These are phyloP conservation scores for Drosophila robusta DNA, from an alignment of 2,888 invertebrate species.

Conservation along the genomic window DNA sequence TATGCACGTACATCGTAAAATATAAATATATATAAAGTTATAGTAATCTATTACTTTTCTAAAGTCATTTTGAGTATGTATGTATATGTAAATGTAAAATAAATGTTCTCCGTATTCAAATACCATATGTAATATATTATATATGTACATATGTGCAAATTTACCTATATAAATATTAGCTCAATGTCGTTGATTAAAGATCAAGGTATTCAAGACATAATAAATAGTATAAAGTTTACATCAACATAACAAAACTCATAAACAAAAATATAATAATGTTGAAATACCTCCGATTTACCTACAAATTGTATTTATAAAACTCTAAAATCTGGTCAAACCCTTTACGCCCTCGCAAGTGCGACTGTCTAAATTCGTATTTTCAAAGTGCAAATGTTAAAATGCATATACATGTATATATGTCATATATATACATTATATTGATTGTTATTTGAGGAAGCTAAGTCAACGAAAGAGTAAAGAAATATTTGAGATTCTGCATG, in stretches of 20 bases:
- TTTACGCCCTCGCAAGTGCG: no score
- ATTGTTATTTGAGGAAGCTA: conserved; percentile 23
- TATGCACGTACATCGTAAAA: conserved; percentile 9
- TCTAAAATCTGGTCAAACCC: conserved; percentile 7
- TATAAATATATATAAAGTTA: conserved; percentile 35
- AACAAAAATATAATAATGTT: conserved; percentile 55
- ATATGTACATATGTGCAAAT: conserved; percentile 16
- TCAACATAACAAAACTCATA: conserved; percentile 18
- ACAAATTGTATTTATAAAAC: conserved; percentile 30
- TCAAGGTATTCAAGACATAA: conserved; percentile 17
- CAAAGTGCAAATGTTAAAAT: conserved; percentile 11
- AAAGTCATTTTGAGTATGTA: conserved; percentile 32
- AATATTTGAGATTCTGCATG: conserved; percentile 5
- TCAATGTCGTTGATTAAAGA: conserved; percentile 31
- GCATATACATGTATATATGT: conserved; percentile 8
- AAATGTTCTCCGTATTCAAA: conserved; percentile 5
- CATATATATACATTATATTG: conserved; percentile 22
- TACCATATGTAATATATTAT: conserved; percentile 9
- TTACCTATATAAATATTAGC: conserved; percentile 19
- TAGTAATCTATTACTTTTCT: conserved; percentile 32
- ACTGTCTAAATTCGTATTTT: conserved; percentile 5
- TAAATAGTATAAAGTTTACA: conserved; percentile 25
- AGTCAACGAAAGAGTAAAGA: background rate
- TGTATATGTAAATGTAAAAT: conserved; percentile 26
- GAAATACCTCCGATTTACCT: conserved; percentile 70